Base-by-base conservation (phyloP, 2,797 vertebrate genomes). In the Sebastolobus alascanus region DNA sequence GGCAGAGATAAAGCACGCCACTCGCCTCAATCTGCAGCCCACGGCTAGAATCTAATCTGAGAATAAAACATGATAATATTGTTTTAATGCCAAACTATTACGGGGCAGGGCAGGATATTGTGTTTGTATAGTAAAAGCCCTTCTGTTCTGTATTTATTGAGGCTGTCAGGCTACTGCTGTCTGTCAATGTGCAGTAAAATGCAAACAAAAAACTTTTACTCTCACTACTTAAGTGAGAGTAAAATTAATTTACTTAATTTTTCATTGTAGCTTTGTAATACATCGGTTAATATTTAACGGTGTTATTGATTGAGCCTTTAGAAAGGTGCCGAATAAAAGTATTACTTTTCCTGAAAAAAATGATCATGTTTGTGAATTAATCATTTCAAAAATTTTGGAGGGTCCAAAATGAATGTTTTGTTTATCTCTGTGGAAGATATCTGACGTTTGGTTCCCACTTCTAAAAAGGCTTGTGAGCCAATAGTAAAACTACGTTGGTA, bases 11-110 rank as follows among this genome's bases (percentile, higher is more conserved):
- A 92, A 93, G 84, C 65, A 79, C 71, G 77, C 80, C 84, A 82
- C 87, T 91, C 68, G 81, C 83, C 64, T 85, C 90, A 85, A 90
- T 93, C 80, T 77, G 85, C 82, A 59, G 87, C 83, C 85, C 31
- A 78, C 16, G 59, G 86, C 60, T 79, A 52, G 75, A 87, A 89
- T 91, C 86, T 92, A 88, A 94, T 94, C 88, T 83, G 75, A 83
- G 89, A 92, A 90, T 91, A 90, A 95, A 93, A 92, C 82, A 85
- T 54, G 56, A 75, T 90, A 86, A 93, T 92, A 89, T 85, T 92
- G 81, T 92, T 94, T 94, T 92, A 94, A 93, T 91, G 84, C 70
- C 80, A 77, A 79, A 84, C 88, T 91, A 85, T 92, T 90, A 93
- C 14, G 22, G 68, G 80, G 86, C 78, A 78, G 84, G 66, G 73